Conservation (phyloP, 2,888 invertebrate genomes). For the Nomada lathburiana region DNA sequence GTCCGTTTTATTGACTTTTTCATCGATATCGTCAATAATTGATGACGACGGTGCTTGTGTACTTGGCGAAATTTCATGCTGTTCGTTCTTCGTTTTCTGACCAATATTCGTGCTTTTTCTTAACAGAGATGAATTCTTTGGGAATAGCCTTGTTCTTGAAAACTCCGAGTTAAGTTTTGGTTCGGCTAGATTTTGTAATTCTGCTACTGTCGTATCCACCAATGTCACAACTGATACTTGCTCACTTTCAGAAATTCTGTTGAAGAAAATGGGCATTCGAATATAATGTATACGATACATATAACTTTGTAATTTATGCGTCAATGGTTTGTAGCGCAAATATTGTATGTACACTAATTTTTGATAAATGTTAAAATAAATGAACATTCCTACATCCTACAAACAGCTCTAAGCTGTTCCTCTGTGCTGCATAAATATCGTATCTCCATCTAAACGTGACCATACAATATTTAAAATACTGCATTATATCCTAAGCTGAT, state of each 20-base stretch:
- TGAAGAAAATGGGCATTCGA: slow-evolving; percentile 22
- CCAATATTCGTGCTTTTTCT: slow-evolving; percentile 11
- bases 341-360: background rate
- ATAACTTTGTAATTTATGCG: background rate
- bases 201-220: slow-evolving; percentile 87
- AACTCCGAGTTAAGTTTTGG: slow-evolving; percentile 85
- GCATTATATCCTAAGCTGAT: too few species aligned
- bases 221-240: slow-evolving; percentile 87
- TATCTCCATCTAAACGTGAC: too few species aligned
- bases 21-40: slow-evolving; percentile 41
- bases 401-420: too few species aligned
- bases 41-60: slow-evolving; percentile 69
- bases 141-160: slow-evolving; percentile 80
- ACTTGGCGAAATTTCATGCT: slow-evolving; percentile 73
- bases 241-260: slow-evolving; percentile 88
- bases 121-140: slow-evolving; percentile 55
- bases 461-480: too few species aligned
- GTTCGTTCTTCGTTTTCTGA: slow-evolving; percentile 22
- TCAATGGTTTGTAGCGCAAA: background rate
- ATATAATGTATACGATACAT: background rate
- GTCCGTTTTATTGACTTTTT: slow-evolving; percentile 56
- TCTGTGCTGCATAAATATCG: too few species aligned
- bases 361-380: background rate
- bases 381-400: too few species aligned
- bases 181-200: slow-evolving; percentile 87